Evolutionary conservation across 2,113 vertebrate genomes (phyloP).

Genomic region (Cephalopterus ornatus): DNA sequence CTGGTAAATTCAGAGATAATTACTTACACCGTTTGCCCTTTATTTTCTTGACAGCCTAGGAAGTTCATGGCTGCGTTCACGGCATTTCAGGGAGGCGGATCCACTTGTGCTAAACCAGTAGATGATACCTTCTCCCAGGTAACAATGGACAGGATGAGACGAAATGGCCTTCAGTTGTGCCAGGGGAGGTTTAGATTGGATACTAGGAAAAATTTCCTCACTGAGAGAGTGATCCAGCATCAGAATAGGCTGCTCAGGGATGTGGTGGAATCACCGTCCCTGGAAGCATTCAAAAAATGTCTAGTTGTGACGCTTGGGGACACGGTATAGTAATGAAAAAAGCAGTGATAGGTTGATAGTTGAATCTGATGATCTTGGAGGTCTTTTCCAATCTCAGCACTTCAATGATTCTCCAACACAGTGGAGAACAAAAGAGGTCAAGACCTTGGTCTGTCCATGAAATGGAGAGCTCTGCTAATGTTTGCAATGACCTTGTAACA

Average conservation of each 20-base stretch:
- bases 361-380: not conserved
- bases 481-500: accelerated
- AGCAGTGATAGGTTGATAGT: not conserved
- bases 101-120: not conserved
- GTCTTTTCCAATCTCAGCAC: not conserved
- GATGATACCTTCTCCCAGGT: not conserved
- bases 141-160: not conserved
- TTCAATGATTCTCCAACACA: not conserved
- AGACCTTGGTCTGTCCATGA: not conserved
- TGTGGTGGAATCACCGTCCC: not conserved
- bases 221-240: not conserved
- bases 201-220: not conserved
- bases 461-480: not conserved
- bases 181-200: not conserved
- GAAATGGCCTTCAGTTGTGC: not conserved
- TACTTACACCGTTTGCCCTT: not conserved
- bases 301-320: not conserved
- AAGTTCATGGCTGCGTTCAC: not conserved
- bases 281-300: not conserved
- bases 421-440: not conserved
- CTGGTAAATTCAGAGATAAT: not conserved
- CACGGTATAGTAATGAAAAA: not conserved
- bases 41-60: not conserved
- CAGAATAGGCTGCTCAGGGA: not conserved
- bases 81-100: not conserved